These are phyloP conservation scores for Takifugu bimaculatus DNA, from an alignment of 2,113 vertebrate species.

Conservation along the genomic window DNA sequence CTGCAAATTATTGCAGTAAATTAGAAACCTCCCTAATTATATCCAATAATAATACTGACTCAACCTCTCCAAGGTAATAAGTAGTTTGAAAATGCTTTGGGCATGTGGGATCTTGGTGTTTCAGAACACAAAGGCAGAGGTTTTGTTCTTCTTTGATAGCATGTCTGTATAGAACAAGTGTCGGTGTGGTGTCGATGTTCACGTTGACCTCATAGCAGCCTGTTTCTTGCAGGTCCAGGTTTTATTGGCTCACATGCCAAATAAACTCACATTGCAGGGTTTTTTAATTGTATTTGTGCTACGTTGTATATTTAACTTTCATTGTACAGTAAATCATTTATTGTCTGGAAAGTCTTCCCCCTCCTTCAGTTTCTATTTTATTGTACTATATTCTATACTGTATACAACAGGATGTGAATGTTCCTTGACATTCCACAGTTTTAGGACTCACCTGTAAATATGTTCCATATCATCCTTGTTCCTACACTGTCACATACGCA, in stretches of 20 bases:
- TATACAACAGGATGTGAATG: slow-evolving; percentile 41
- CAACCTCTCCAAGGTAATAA: too few species aligned
- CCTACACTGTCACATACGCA: not conserved
- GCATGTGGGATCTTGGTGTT: slow-evolving; percentile 7
- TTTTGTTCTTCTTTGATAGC: slow-evolving; percentile 20
- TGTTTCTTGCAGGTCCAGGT: slow-evolving; percentile 30
- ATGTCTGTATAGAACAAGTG: slow-evolving; percentile 13
- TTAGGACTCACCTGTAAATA: slow-evolving; percentile 27
- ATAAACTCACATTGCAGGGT: slow-evolving; percentile 48
- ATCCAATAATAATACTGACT: not conserved
- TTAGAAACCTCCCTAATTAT: slow-evolving; percentile 22
- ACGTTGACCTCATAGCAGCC: slow-evolving; percentile 60
- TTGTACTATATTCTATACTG: slow-evolving; percentile 46
- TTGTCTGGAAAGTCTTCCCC: slow-evolving; percentile 51
- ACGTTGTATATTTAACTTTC: slow-evolving; percentile 66
- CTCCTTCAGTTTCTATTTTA: slow-evolving; percentile 62
- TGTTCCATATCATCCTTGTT: slow-evolving; percentile 9
- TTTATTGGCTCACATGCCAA: slow-evolving; percentile 56
- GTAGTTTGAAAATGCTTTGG: too few species aligned
- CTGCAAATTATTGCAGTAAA: slow-evolving; percentile 10
- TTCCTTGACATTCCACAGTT: slow-evolving; percentile 23
- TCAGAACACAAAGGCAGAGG: slow-evolving; percentile 6
- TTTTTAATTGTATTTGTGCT: slow-evolving; percentile 36
- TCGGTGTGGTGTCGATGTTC: slow-evolving; percentile 34
- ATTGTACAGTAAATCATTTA: slow-evolving; percentile 55